Percentiles rank a stretch among this genome's conserved stretches.
phyloP scores from a whole-genome alignment of 2,888 invertebrate species.

The Leptopilina drosophilae region DNA sequence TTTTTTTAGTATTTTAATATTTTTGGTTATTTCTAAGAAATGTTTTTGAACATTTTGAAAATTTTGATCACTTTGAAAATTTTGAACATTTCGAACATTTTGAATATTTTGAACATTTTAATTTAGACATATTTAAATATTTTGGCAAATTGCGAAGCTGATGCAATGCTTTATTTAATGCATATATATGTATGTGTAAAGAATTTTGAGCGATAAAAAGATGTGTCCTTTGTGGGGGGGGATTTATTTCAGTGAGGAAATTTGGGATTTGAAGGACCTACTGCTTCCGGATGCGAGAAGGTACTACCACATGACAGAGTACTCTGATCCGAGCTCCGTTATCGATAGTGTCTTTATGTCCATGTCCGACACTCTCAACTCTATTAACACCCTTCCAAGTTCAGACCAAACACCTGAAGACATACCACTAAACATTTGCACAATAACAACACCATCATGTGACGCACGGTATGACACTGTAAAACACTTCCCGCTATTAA shows the following conservation, averaged over 20 bases:
- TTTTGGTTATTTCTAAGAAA: too few relatives aligned
- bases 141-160: too few relatives aligned
- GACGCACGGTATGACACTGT: conserved; percentile 73
- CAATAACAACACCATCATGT: conserved; percentile 73
- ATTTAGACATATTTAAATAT: too few relatives aligned
- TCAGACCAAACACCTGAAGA: conserved; percentile 76
- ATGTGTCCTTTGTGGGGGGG: conserved; percentile 49
- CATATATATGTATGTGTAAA: background rate
- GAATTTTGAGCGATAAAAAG: background rate
- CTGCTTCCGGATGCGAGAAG: conserved; percentile 61
- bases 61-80: too few relatives aligned
- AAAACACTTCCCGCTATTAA: conserved; percentile 44
- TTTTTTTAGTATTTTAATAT: too few relatives aligned
- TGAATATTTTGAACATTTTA: too few relatives aligned
- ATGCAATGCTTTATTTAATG: too few relatives aligned
- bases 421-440: conserved; percentile 74
- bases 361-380: conserved; percentile 76
- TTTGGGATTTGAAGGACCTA: conserved; percentile 63
- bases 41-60: too few relatives aligned
- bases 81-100: too few relatives aligned
- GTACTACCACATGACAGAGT: conserved; percentile 70
- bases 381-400: conserved; percentile 76
- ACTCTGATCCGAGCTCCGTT: conserved; percentile 73
- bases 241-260: conserved; percentile 71
- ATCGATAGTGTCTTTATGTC: conserved; percentile 76